Base-by-base conservation (phyloP, 2,113 vertebrate genomes). In the Monarcha castaneiventris region DNA sequence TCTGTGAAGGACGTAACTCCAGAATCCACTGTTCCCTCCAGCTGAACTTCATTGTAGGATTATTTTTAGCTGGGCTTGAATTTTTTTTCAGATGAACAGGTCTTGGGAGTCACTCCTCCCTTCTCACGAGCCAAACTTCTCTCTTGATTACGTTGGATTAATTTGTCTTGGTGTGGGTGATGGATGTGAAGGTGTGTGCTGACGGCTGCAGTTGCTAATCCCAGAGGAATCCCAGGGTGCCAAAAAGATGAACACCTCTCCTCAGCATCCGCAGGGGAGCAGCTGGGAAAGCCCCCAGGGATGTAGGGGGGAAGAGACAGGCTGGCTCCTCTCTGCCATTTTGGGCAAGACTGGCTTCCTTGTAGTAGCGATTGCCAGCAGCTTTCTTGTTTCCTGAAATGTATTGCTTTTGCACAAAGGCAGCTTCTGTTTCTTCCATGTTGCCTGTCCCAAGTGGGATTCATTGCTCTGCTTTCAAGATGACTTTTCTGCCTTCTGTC, bases 41-140 rank as follows among this genome's bases (percentile, higher is more conserved):
- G 8, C 39, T 82, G 61, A 69, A 69, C 71, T 66, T 75, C 14
- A 12, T 3, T 44, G 61, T 16, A 3, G 3, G 37, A 44, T 77
- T 93, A 55, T 90, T 95, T 93, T 84, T 67, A 92, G 33, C 69
- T 75, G 33, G 7, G 19, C 81, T 96, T 92, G 59, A 59, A 68
- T 95, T 96, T 96, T 46, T 29, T 96, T 90, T 94, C 68, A 61
- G 46, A 78, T 94, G 66, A 92, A 78, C 35, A 92, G 22, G 29
- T 72, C 72, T 81, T 84, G 68, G 37, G 37, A 88, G n/a, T 46
- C 61, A 27, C 51, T 89, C 49, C 71, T 86, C 76, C 55, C 46
- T 83, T 72, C 66, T 91, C 26, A 2, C 15, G 69, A 90, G 46
- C 41, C 69, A 78, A n/a, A 52, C n/a, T n/a, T 72, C 48, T 87